phyloP scores from a whole-genome alignment of 2,797 vertebrate genomes.

The Ptychobarbus kaznakovi region DNA sequence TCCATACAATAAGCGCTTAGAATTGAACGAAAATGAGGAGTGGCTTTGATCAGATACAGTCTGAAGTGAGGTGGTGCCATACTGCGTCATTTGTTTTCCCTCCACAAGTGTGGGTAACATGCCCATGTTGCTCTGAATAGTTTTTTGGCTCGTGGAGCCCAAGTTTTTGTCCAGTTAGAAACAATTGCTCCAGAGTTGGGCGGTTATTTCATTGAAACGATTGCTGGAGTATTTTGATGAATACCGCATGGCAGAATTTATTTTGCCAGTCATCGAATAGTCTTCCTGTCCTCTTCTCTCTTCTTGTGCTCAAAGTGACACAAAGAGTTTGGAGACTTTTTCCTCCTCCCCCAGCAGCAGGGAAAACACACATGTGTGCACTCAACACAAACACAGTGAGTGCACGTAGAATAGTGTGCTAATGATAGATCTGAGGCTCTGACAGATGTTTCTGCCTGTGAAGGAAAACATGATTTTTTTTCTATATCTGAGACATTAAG shows the following conservation, averaged over 20 bases:
- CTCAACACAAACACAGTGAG: constrained; percentile 58
- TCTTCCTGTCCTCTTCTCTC: constrained; percentile 26
- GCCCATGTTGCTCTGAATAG: constrained; percentile 15
- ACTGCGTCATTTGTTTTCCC: constrained; percentile 29
- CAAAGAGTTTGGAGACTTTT: constrained; percentile 51
- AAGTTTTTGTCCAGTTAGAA: constrained; percentile 25
- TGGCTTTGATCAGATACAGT: constrained; percentile 51
- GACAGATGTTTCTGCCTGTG: constrained; percentile 63
- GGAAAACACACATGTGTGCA: constrained; percentile 56
- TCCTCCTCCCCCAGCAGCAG: constrained; percentile 50
- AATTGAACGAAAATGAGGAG: constrained; percentile 35
- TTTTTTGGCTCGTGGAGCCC: constrained; percentile 19
- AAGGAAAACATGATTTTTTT: constrained; percentile 55
- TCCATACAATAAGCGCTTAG: constrained; percentile 39
- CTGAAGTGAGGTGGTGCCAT: constrained; percentile 33
- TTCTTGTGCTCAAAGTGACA: constrained; percentile 46
- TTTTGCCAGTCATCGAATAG: constrained; percentile 35
- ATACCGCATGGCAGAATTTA: constrained; percentile 41
- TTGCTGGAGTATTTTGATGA: constrained; percentile 45
- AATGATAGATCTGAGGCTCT: constrained; percentile 58
- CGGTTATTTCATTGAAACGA: constrained; percentile 32
- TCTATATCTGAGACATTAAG: constrained; percentile 57
- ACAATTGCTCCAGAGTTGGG: constrained; percentile 17
- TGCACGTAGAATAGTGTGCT: constrained; percentile 50
- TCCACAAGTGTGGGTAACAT: constrained; percentile 22